phyloP scores from a whole-genome alignment of 2,113 vertebrate genomes.

The Cyanoramphus novaezelandiae region DNA sequence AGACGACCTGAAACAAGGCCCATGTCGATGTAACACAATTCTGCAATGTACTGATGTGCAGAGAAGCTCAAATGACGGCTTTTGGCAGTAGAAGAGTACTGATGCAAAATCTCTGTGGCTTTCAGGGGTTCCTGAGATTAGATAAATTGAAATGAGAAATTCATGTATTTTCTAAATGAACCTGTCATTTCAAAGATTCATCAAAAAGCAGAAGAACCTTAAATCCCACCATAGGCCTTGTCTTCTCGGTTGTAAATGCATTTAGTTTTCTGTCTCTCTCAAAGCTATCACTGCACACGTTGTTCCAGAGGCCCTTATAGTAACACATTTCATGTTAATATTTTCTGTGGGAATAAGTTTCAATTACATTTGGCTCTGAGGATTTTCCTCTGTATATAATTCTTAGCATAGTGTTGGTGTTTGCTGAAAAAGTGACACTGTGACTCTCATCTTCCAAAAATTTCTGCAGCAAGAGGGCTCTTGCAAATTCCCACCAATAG shows the following conservation, averaged over 20 bases:
- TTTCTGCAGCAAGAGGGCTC: background rate
- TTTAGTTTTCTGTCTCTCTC: background rate
- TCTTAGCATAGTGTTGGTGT: background rate
- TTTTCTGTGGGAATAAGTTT: background rate
- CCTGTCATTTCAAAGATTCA: background rate
- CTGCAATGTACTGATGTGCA: background rate
- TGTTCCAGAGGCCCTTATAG: background rate
- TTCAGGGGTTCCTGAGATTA: background rate
- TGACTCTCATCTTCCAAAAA: background rate
- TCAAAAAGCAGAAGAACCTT: background rate
- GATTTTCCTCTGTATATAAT: background rate
- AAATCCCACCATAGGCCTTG: background rate
- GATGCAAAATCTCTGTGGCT: background rate
- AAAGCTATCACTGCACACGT: background rate
- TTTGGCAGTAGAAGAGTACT: background rate
- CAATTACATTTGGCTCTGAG: background rate
- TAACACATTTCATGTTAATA: background rate
- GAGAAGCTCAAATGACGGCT: background rate
- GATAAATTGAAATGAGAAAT: slow-evolving; percentile 2
- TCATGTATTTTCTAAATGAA: background rate
- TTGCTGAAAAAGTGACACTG: background rate
- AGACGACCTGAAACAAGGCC: background rate
- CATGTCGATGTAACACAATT: background rate
- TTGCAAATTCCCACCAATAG: background rate
- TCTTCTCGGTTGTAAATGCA: background rate